phyloP scores from a whole-genome alignment of 2,797 vertebrate genomes.

The Valencia hispanica region DNA sequence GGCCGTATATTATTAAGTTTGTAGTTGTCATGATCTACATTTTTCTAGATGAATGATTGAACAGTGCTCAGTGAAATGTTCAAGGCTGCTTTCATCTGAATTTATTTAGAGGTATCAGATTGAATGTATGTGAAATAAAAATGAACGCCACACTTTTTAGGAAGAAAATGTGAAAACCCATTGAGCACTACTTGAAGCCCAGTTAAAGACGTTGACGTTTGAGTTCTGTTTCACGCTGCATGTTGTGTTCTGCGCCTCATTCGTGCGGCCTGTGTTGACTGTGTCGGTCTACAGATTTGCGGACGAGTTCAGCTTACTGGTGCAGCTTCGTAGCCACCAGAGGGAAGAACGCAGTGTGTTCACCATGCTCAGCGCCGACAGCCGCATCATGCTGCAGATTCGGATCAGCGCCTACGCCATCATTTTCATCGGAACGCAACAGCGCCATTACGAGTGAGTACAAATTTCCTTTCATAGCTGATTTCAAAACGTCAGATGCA shows the following conservation, averaged over 20 bases:
- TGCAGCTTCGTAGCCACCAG: conserved; percentile 82
- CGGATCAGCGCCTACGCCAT: conserved; percentile 78
- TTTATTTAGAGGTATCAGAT: background rate
- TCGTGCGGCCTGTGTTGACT: background rate
- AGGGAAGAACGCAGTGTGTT: conserved; percentile 83
- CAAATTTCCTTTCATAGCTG: background rate
- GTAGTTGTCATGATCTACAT: background rate
- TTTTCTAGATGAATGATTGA: background rate
- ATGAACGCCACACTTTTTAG: background rate
- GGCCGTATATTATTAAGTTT: no score
- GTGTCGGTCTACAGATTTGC: conserved; percentile 80
- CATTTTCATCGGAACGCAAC: conserved; percentile 84
- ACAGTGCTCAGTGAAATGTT: no score
- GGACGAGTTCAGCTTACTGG: conserved; percentile 87
- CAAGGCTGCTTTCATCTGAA: no score
- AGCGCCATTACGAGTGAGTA: conserved; percentile 90
- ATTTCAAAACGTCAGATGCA: background rate
- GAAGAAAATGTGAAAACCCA: background rate
- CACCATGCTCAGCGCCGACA: conserved; percentile 81
- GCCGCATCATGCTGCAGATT: conserved; percentile 85
- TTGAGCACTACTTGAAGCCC: background rate
- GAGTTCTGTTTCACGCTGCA: background rate
- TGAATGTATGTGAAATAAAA: background rate
- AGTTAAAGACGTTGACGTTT: background rate
- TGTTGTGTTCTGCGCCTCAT: background rate